Percentiles rank a stretch among this genome's conserved stretches.
phyloP scores from a whole-genome alignment of 2,888 invertebrate species.

The Noctuana brunneofusca region DNA sequence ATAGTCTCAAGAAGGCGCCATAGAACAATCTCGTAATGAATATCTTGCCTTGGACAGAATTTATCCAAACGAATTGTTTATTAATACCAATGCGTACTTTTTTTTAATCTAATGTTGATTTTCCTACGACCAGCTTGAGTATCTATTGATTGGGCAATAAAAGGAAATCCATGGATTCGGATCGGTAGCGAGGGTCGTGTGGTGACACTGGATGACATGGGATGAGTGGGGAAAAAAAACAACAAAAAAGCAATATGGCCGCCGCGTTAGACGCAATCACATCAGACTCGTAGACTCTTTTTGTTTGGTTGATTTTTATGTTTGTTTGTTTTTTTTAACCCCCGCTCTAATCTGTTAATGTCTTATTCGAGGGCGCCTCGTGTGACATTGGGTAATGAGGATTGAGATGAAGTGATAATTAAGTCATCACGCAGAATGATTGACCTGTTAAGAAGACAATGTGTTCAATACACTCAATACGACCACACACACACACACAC shows the following conservation, averaged over 20 bases:
- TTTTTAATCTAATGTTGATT: not conserved
- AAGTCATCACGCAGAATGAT: not conserved
- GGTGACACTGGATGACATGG: conserved; percentile 19
- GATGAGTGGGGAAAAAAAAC: conserved; percentile 10
- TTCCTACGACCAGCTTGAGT: not conserved
- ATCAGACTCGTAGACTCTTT: not conserved
- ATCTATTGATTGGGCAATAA: conserved; percentile 7
- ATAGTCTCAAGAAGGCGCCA: too few relatives aligned
- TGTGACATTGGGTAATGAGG: not conserved
- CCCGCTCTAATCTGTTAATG: conserved; percentile 17
- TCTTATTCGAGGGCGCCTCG: not conserved
- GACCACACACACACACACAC: not conserved
- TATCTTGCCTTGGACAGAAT: too few relatives aligned
- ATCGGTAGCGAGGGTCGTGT: conserved; percentile 9
- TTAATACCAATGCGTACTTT: not conserved
- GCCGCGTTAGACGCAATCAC: conserved; percentile 15
- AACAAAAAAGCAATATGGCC: conserved; percentile 17
- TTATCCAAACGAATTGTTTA: too few relatives aligned
- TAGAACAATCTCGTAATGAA: too few relatives aligned
- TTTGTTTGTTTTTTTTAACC: not conserved
- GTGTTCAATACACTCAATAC: too few relatives aligned
- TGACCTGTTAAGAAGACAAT: not conserved
- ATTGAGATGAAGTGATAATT: conserved; percentile 3
- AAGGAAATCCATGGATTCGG: not conserved
- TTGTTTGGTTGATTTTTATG: too few relatives aligned